A percentile compares a stretch with the other conserved stretches of the same genome.
phyloP scores from a whole-genome alignment of 1,140 invertebrate genomes.

The Bombus pyrosoma region DNA sequence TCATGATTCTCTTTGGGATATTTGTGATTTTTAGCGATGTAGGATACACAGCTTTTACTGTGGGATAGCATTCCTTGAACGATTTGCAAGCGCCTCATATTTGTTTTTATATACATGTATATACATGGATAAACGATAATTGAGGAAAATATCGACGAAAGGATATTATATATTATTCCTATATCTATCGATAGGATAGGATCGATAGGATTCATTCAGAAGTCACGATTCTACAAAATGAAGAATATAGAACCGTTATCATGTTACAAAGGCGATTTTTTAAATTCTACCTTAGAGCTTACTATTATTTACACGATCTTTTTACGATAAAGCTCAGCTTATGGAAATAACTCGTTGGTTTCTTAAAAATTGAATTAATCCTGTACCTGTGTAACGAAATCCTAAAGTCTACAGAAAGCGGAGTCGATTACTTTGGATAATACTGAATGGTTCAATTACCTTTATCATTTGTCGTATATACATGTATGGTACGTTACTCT shows the following conservation, averaged over 20 bases:
- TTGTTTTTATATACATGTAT: background rate
- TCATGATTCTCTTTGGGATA: background rate
- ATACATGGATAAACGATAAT: background rate
- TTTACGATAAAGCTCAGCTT: no score
- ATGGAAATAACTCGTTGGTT: background rate
- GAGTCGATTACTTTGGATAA: no score
- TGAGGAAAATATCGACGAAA: background rate
- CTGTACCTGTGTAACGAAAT: no score
- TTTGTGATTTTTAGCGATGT: no score
- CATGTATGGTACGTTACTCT: no score
- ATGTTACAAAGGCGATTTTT: no score
- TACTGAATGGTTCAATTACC: background rate
- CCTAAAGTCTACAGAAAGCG: no score
- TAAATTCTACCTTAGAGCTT: no score
- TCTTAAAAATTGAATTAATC: no score
- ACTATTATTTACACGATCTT: no score
- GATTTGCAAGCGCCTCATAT: background rate
- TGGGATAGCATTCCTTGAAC: background rate
- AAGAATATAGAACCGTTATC: no score
- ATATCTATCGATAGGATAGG: background rate
- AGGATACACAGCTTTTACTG: background rate
- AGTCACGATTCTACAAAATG: background rate
- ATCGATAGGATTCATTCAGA: no score
- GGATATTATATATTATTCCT: fast-evolving
- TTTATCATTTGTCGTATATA: background rate